These are phyloP conservation scores for Sebastes vulpes DNA, from an alignment of 2,797 vertebrate genomes.

Conservation along the genomic window DNA sequence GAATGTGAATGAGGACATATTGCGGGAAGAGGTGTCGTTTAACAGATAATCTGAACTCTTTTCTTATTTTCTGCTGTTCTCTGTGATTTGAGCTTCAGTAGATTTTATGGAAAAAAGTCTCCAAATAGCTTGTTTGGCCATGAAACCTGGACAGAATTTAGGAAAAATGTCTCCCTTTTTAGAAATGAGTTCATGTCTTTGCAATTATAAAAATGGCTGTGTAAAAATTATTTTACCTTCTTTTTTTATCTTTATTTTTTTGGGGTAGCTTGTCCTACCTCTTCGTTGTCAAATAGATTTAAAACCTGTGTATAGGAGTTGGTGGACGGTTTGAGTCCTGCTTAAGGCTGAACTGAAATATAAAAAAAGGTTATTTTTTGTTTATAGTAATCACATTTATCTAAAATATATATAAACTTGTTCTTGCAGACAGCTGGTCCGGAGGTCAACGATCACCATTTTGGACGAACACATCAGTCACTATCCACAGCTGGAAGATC, in stretches of 20 bases:
- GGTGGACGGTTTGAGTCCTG: too few species aligned
- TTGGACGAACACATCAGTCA: conserved; percentile 96
- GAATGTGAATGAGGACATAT: neutral
- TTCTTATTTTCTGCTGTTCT: neutral
- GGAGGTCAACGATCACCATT: conserved; percentile 90
- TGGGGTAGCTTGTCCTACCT: too few species aligned
- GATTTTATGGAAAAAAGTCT: neutral
- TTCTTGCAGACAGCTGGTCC: conserved; percentile 88
- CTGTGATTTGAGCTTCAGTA: neutral
- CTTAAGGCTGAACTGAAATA: too few species aligned
- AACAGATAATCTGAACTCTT: neutral
- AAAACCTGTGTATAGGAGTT: too few species aligned
- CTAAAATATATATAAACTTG: neutral
- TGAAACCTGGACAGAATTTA: neutral
- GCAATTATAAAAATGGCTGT: too few species aligned
- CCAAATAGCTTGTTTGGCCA: neutral
- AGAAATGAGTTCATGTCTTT: too few species aligned
- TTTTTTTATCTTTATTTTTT: too few species aligned
- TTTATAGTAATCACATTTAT: neutral
- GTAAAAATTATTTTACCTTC: too few species aligned
- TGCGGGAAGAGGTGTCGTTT: neutral
- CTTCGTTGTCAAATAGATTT: too few species aligned
- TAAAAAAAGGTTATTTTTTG: too few species aligned
- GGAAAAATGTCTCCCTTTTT: neutral
- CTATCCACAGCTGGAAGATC: conserved; percentile 97